These are phyloP conservation scores for Rhogogaster chlorosoma DNA, from an alignment of 2,888 invertebrate genomes.

Conservation along the genomic window DNA sequence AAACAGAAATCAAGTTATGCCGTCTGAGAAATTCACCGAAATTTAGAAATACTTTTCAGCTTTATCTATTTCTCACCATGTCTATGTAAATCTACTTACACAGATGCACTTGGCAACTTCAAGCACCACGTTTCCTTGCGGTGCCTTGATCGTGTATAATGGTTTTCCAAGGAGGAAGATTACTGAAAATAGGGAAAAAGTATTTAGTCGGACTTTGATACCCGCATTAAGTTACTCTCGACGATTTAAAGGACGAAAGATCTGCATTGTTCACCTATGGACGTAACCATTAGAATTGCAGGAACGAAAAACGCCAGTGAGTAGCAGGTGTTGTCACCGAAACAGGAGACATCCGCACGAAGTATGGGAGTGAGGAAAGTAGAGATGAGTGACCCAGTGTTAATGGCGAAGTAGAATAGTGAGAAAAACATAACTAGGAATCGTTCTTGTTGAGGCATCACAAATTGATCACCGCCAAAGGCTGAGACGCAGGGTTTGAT, in stretches of 20 bases:
- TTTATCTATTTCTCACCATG: conserved; percentile 59
- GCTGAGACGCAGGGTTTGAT: conserved; percentile 98
- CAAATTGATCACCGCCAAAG: conserved; percentile 97
- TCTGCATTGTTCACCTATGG: conserved; percentile 81
- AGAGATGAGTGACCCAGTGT: conserved; percentile 93
- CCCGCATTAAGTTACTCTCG: neutral
- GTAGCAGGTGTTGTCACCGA: conserved; percentile 88
- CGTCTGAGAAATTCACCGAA: neutral
- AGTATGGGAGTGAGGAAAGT: conserved; percentile 93
- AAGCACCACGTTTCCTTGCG: conserved; percentile 91
- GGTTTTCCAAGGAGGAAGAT: conserved; percentile 90
- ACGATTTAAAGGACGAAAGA: neutral
- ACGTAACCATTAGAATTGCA: conserved; percentile 90
- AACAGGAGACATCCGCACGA: conserved; percentile 89
- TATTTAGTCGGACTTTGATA: neutral
- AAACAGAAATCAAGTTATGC: conserved; percentile 15
- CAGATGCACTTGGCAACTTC: conserved; percentile 87
- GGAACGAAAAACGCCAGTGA: conserved; percentile 95
- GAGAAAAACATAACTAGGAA: conserved; percentile 94
- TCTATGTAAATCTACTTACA: conserved; percentile 81
- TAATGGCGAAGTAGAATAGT: conserved; percentile 96
- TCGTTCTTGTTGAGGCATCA: conserved; percentile 87
- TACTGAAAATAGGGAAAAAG: conserved; percentile 80
- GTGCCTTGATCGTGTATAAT: conserved; percentile 87
- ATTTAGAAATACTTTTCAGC: conserved; percentile 23